Percentiles rank a stretch among this genome's conserved stretches.
Evolutionary conservation across 2,113 vertebrate species (phyloP).

Genomic region (Bothrops jararaca): DNA sequence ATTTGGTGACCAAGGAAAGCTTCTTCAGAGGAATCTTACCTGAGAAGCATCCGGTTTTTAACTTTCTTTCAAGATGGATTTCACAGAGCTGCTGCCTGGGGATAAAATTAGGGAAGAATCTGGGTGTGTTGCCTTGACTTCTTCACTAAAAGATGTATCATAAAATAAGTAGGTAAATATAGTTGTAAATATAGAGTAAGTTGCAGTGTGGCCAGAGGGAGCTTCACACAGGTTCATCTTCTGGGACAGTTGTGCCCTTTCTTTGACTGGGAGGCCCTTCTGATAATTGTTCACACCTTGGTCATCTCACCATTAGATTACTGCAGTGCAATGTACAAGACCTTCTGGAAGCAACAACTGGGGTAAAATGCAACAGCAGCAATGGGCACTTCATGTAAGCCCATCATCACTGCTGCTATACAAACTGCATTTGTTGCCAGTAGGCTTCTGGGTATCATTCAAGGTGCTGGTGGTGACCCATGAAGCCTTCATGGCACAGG

Average conservation of each 20-base stretch:
- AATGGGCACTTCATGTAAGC: background rate
- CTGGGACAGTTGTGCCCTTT: background rate
- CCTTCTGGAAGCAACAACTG: background rate
- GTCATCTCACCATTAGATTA: background rate
- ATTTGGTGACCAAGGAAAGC: background rate
- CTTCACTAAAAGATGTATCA: background rate
- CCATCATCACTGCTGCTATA: background rate
- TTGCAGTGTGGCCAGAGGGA: background rate
- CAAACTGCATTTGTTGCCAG: background rate
- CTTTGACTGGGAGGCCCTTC: background rate
- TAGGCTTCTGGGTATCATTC: background rate
- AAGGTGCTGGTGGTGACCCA: background rate
- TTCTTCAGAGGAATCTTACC: background rate
- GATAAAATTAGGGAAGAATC: background rate
- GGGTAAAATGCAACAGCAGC: background rate
- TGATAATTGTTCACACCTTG: background rate
- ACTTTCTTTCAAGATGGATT: background rate
- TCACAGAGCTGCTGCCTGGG: background rate
- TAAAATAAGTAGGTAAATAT: background rate
- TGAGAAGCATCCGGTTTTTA: background rate
- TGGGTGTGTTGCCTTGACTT: background rate
- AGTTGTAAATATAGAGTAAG: background rate
- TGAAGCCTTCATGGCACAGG: background rate
- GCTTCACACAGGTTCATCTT: background rate
- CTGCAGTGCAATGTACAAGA: background rate